These are phyloP conservation scores for Notolepis coatsorum DNA, from an alignment of 2,797 vertebrate species.

Conservation along the genomic window DNA sequence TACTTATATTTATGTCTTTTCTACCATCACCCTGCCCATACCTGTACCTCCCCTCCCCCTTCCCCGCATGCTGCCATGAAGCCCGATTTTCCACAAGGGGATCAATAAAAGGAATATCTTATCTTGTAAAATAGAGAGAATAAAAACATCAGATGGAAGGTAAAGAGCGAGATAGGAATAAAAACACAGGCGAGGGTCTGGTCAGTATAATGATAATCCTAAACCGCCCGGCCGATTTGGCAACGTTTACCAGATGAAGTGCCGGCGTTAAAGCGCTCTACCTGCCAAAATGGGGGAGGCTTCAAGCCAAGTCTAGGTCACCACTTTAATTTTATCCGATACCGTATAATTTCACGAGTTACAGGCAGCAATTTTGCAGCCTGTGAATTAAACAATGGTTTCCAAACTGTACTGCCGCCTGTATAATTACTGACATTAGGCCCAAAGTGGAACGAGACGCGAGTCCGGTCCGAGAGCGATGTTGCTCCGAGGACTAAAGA, in stretches of 20 bases:
- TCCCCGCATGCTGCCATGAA: no score
- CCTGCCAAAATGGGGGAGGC: constrained; percentile 17
- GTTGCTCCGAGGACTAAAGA: constrained; percentile 7
- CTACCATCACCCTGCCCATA: no score
- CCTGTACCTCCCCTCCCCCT: no score
- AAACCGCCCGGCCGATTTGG: constrained; percentile 22
- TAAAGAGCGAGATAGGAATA: no score
- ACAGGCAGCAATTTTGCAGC: constrained; percentile 14
- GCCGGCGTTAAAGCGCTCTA: constrained; percentile 4
- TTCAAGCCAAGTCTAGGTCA: constrained; percentile 26
- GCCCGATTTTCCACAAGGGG: no score
- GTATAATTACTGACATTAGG: constrained; percentile 48
- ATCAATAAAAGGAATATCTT: no score
- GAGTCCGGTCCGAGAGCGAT: constrained; percentile 15
- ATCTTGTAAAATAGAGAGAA: no score
- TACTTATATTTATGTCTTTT: no score
- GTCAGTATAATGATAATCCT: not conserved
- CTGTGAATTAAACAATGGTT: constrained; percentile 8
- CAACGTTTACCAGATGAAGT: constrained; percentile 46
- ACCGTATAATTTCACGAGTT: constrained; percentile 23
- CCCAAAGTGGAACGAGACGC: constrained; percentile 21
- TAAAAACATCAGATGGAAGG: no score
- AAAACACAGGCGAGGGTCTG: no score
- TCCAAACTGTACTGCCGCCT: constrained; percentile 13
- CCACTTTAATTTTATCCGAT: constrained; percentile 20